Conservation (phyloP, 2,888 invertebrate genomes). For the Pristionchus fissidentatus region DNA sequence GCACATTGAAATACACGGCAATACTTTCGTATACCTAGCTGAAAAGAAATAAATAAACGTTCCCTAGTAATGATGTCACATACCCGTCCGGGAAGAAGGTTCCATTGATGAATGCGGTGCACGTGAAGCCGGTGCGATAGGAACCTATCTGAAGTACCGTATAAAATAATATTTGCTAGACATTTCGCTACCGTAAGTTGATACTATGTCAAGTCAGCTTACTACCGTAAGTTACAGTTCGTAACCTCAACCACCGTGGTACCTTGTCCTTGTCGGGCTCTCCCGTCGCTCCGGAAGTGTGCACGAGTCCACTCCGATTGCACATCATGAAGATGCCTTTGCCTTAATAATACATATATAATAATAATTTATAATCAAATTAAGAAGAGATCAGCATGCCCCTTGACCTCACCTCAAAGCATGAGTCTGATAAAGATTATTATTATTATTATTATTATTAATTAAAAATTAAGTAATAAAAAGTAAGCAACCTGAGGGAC, state of each 20-base stretch:
- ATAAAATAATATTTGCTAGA: neutral
- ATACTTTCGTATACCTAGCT: too few relatives aligned
- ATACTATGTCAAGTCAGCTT: neutral
- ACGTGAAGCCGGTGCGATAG: conserved; percentile 62
- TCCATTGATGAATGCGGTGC: conserved; percentile 64
- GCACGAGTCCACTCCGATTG: conserved; percentile 52
- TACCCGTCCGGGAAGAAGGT: conserved; percentile 62
- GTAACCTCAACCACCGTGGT: neutral
- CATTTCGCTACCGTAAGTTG: neutral
- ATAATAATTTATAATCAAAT: neutral
- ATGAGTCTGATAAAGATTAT: neutral
- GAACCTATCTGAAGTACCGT: conserved; percentile 53
- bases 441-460: neutral
- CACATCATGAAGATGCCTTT: conserved; percentile 65
- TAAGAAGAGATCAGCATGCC: too few relatives aligned
- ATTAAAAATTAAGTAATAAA: neutral
- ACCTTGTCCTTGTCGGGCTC: conserved; percentile 33
- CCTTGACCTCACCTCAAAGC: neutral
- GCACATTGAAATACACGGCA: too few relatives aligned
- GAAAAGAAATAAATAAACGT: too few relatives aligned
- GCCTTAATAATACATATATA: conserved; percentile 55
- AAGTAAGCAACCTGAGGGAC: neutral
- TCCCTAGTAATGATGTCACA: neutral
- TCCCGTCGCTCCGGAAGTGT: conserved; percentile 20
- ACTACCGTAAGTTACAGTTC: neutral